phyloP scores from a whole-genome alignment of 2,888 invertebrate genomes.

The Yponomeuta malinellus region DNA sequence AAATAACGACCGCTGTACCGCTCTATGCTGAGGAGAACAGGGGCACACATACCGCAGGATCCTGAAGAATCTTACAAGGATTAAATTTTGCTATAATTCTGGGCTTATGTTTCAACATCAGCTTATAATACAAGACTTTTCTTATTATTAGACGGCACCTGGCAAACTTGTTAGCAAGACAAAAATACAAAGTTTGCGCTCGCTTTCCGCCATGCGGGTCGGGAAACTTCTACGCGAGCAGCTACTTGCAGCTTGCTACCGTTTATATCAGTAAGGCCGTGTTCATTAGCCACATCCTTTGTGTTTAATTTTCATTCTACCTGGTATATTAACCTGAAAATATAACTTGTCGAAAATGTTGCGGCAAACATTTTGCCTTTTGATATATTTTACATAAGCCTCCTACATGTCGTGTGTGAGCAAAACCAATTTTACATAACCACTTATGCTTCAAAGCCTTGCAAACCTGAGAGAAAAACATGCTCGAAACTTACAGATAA shows the following conservation, averaged over 20 bases:
- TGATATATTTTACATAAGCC: background rate
- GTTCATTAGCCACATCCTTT: background rate
- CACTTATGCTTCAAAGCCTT: background rate
- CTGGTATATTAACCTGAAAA: background rate
- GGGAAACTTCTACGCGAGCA: background rate
- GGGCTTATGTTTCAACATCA: background rate
- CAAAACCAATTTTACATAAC: background rate
- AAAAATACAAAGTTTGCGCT: conserved; percentile 7
- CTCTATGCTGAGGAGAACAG: too few species aligned
- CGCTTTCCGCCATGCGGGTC: conserved; percentile 7
- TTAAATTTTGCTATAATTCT: background rate
- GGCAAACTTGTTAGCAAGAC: conserved; percentile 10
- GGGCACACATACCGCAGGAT: too few species aligned
- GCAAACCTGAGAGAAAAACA: too few species aligned
- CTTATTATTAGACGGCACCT: conserved; percentile 5
- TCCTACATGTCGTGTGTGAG: background rate
- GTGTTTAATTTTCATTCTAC: background rate
- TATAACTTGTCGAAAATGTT: background rate
- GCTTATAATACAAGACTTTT: conserved; percentile 5
- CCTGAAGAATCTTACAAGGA: background rate
- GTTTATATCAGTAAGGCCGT: background rate
- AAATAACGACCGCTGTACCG: too few species aligned
- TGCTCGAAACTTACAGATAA: too few species aligned
- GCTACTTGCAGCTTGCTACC: background rate
- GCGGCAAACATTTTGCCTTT: background rate